Evolutionary conservation across 2,797 vertebrate genomes (phyloP).

Genomic region (Staurois parvus): DNA sequence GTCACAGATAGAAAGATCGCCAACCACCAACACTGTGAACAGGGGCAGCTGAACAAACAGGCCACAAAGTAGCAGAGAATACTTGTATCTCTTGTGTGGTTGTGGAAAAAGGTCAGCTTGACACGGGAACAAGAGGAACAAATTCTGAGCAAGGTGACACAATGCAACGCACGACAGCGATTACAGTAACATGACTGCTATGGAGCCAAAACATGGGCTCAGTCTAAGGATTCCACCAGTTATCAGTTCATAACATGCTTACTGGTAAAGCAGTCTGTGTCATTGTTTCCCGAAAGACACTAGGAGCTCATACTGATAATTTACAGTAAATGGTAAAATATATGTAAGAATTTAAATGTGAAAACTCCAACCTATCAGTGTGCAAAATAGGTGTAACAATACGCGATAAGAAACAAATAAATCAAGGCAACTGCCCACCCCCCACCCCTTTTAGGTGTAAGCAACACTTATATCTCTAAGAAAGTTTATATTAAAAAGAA

Average conservation of each 20-base stretch:
- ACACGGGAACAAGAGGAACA: neutral
- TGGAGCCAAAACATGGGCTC: neutral
- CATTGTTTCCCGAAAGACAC: neutral
- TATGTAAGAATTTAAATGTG: too few species aligned
- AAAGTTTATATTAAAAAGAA: too few species aligned
- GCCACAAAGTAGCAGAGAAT: neutral
- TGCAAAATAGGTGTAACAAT: too few species aligned
- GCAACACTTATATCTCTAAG: too few species aligned
- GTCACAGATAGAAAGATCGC: neutral
- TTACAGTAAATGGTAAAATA: neutral
- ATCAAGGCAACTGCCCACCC: too few species aligned
- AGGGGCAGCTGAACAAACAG: slow-evolving; percentile 46
- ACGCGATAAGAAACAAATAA: too few species aligned
- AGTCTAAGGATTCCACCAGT: neutral
- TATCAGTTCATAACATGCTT: neutral
- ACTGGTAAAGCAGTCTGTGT: neutral
- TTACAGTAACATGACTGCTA: neutral
- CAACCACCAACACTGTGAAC: slow-evolving; percentile 5
- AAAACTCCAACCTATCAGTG: too few species aligned
- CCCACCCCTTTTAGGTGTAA: too few species aligned
- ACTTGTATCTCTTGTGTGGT: neutral
- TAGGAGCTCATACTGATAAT: neutral
- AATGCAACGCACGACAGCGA: neutral
- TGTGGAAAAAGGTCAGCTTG: slow-evolving; percentile 11
- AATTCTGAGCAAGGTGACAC: neutral